A percentile compares a stretch with the other conserved stretches of the same genome.
Conservation (phyloP, 2,797 vertebrate genomes). For the Pyrocephalus nanus region DNA sequence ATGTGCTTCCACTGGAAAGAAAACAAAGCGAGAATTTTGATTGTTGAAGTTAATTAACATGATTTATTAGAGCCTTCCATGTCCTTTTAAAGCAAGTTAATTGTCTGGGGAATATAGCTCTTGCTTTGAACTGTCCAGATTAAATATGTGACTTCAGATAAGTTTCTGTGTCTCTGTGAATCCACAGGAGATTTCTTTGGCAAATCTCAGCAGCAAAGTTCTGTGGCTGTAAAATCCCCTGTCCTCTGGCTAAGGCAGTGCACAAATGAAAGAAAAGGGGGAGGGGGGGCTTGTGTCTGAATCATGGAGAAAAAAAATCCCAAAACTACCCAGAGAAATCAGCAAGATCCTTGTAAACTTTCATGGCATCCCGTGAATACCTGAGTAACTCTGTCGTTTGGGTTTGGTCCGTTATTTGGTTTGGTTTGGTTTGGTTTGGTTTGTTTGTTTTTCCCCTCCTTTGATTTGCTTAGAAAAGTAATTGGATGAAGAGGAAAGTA, state of each 20-base stretch:
- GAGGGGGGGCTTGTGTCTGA: background rate
- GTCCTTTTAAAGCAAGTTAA: background rate
- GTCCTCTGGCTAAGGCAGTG: background rate
- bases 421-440: background rate
- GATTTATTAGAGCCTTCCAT: background rate
- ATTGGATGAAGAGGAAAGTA: background rate
- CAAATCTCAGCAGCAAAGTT: background rate
- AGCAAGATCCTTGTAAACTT: background rate
- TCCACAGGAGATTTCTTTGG: background rate
- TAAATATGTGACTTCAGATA: background rate
- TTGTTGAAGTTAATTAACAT: background rate
- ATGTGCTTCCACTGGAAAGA: too few relatives aligned
- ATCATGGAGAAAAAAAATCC: background rate
- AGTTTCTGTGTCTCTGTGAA: background rate
- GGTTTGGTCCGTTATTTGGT: background rate
- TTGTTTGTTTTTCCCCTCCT: too few relatives aligned
- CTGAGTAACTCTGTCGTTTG: background rate
- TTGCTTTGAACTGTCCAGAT: background rate
- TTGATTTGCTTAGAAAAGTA: background rate
- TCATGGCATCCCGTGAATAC: background rate
- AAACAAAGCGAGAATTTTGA: background rate
- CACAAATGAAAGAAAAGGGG: background rate
- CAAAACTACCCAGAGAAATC: background rate
- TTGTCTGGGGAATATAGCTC: background rate
- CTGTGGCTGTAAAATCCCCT: background rate